Evolutionary conservation across 2,888 invertebrate genomes (phyloP).

Genomic region (Stramonita haemastoma): DNA sequence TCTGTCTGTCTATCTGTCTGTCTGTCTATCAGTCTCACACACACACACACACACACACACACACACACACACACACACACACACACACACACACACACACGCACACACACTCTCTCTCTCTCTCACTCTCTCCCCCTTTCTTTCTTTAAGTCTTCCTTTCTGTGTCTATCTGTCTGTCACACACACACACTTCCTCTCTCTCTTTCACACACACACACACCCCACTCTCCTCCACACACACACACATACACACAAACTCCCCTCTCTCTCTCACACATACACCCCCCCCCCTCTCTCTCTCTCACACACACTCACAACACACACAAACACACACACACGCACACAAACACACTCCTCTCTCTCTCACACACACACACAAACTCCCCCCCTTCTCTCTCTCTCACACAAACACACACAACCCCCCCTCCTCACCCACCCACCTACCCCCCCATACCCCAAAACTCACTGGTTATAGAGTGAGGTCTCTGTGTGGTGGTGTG

Average conservation of each 20-base stretch:
- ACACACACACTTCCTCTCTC: no score
- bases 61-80: neutral
- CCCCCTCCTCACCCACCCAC: no score
- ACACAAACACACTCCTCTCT: neutral
- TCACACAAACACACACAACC: neutral
- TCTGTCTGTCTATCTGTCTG: no score
- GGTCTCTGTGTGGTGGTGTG: constrained; percentile 82
- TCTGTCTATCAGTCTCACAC: neutral
- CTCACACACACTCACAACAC: neutral
- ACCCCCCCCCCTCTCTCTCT: no score
- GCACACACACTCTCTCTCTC: neutral
- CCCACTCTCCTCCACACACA: no score
- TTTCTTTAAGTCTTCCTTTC: no score
- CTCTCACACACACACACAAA: neutral
- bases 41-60: neutral
- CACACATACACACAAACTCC: no score
- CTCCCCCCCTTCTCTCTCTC: no score
- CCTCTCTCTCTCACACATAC: no score
- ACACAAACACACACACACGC: neutral
- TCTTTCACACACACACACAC: no score
- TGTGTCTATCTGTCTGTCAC: no score
- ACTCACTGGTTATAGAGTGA: constrained; percentile 87
- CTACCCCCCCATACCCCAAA: neutral
- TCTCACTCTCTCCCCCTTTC: no score
- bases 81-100: neutral